These are phyloP conservation scores for Agraylea sexmaculata DNA, from an alignment of 1,140 invertebrate genomes.

Conservation along the genomic window DNA sequence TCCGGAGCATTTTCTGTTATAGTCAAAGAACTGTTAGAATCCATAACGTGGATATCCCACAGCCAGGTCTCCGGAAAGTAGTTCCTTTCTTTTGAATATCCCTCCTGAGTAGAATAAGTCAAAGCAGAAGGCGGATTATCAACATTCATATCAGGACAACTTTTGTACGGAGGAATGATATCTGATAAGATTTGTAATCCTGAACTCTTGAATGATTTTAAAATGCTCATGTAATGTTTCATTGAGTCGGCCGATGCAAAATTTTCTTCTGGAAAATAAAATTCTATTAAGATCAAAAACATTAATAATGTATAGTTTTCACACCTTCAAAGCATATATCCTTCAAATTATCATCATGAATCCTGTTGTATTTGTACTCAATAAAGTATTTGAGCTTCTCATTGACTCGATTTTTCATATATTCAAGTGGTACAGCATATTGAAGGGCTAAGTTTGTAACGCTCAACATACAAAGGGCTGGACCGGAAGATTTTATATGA, in stretches of 20 bases:
- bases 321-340: slow-evolving; percentile 16
- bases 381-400: slow-evolving; percentile 23
- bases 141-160: slow-evolving; percentile 8
- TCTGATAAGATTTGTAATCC: slow-evolving; percentile 17
- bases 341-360: slow-evolving; percentile 7
- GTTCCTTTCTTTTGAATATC: slow-evolving; percentile 25
- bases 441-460: slow-evolving; percentile 27
- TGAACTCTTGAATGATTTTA: slow-evolving; percentile 11
- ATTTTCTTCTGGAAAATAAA: slow-evolving; percentile 1
- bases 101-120: background rate
- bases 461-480: slow-evolving; percentile 29
- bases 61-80: slow-evolving; percentile 57
- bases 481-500: slow-evolving; percentile 25
- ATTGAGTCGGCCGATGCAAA: slow-evolving; percentile 5
- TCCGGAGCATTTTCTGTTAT: slow-evolving; percentile 14
- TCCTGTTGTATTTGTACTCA: slow-evolving; percentile 27
- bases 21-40: slow-evolving; percentile 11
- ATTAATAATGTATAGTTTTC: background rate
- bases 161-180: slow-evolving; percentile 7
- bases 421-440: slow-evolving; percentile 20
- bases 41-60: slow-evolving; percentile 34
- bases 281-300: slow-evolving; percentile 1
- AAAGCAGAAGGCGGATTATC: slow-evolving; percentile 3
- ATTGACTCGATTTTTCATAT: slow-evolving; percentile 23
- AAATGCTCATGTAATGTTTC: slow-evolving; percentile 10